Conservation (phyloP, 2,797 vertebrate genomes). For the Dipus sagitta region DNA sequence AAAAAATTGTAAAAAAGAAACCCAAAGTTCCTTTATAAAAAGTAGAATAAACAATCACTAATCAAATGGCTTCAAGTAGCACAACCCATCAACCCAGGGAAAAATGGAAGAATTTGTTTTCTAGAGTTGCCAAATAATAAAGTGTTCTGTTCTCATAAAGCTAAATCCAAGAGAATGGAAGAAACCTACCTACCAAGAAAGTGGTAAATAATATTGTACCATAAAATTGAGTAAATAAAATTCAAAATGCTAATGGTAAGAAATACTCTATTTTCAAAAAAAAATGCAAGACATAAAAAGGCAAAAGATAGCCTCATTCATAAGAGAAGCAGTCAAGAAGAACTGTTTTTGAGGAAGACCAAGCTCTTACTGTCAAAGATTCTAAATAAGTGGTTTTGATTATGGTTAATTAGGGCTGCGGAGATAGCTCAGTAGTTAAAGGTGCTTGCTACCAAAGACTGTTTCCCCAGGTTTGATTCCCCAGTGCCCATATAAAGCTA, state of each 20-base stretch:
- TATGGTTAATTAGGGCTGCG: neutral
- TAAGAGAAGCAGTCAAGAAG: neutral
- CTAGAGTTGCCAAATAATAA: neutral
- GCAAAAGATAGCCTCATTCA: neutral
- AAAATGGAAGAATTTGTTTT: neutral
- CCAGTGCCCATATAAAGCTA: no score
- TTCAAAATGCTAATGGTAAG: neutral
- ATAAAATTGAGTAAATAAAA: conserved; percentile 49
- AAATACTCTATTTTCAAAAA: neutral
- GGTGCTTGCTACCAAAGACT: no score
- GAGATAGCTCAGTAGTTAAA: no score
- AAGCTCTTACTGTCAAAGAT: neutral
- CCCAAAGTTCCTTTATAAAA: neutral
- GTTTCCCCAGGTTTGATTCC: no score
- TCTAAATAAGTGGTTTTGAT: neutral
- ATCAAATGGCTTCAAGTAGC: neutral
- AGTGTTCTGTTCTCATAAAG: neutral
- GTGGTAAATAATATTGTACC: neutral
- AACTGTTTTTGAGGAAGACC: neutral
- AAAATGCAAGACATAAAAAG: neutral
- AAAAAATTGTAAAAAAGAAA: neutral
- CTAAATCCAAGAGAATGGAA: neutral
- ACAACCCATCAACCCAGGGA: neutral
- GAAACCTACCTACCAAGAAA: conserved; percentile 12
- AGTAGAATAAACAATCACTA: neutral